Evolutionary conservation across 2,888 invertebrate species (phyloP), one percentile per base, ranked within the genome.

Genomic region (Lampropteryx suffumata): DNA sequence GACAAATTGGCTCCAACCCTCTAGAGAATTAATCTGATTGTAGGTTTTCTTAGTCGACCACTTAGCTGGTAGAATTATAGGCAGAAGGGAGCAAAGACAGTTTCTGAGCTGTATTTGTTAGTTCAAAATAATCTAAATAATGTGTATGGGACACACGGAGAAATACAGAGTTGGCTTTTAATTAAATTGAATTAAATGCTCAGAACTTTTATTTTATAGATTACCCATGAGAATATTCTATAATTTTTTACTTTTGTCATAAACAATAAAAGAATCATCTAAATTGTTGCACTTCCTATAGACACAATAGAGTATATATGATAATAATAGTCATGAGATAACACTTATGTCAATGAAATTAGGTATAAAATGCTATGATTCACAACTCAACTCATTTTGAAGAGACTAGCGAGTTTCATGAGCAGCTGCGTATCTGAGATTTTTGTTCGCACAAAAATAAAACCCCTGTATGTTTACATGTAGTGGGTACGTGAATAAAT

Each of bases 1-100:
- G 90, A 90, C 91, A 91, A 91, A 91, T 91, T 91, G 91, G 85
- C 82, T 90, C 82, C 81, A 73, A 76, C 84, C 89, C 88, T 84
- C 84, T 78, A 80, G 81, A 73, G 80, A 87, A 90, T 90, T 90
- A 88, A 89, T 90, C 84, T 80, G 71, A 84, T 82, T 76, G 84
- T 82, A 84, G 87, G 84, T 86, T 89, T 87, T 86, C 88, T 89
- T 86, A 84, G 81, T 70, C 75, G 77, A 79, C 85, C 85, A 82
- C 87, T 87, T 79, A 76, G 79, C 65, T 61, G 65, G 65, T 71
- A 73, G 77, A 78, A 81, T 55, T 82, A 80, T 77, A 61, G 71
- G 63, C 65, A 65, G 57, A 55, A 52, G 52, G 60, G 62, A 66
- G 70, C 65, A 66, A 45, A 28, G 53, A 67, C 64, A 65, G 60